Evolutionary conservation across 2,113 vertebrate genomes (phyloP).

Genomic region (Eleginops maclovinus): DNA sequence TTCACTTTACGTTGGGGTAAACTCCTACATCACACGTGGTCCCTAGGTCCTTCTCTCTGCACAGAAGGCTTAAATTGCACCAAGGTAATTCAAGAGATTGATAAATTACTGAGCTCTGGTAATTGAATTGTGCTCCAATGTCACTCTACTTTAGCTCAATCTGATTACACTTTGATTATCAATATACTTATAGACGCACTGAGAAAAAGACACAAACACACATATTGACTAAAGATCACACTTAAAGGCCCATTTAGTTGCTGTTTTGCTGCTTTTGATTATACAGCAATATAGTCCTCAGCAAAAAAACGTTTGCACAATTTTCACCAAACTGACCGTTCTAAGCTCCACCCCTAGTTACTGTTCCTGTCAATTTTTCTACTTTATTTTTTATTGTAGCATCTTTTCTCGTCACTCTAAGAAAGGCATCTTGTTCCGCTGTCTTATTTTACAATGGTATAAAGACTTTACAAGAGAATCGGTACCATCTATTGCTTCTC

Average conservation of each 20-base stretch:
- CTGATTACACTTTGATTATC: slow-evolving; percentile 10
- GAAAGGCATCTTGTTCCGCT: too few relatives aligned
- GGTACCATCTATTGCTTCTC: too few relatives aligned
- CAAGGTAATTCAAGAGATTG: slow-evolving; percentile 42
- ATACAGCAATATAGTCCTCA: background rate
- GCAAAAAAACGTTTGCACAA: background rate
- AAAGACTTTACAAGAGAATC: too few relatives aligned
- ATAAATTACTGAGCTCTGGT: slow-evolving; percentile 24
- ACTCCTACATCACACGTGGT: slow-evolving; percentile 15
- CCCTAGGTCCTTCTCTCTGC: slow-evolving; percentile 45
- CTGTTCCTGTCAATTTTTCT: background rate
- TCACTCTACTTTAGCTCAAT: slow-evolving; percentile 17
- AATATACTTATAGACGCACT: background rate
- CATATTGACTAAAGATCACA: background rate
- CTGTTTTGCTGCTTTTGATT: background rate
- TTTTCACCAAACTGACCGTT: background rate
- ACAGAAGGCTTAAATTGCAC: slow-evolving; percentile 34
- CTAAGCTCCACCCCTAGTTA: background rate
- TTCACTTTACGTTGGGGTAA: slow-evolving; percentile 18
- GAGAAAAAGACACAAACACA: background rate
- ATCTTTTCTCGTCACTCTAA: too few relatives aligned
- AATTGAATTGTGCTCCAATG: slow-evolving; percentile 31
- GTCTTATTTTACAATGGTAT: too few relatives aligned
- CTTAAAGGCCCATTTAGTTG: background rate
- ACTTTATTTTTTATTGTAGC: background rate